Evolutionary conservation across 1,140 invertebrate genomes (phyloP).

Genomic region (Temnothorax curvispinosus): DNA sequence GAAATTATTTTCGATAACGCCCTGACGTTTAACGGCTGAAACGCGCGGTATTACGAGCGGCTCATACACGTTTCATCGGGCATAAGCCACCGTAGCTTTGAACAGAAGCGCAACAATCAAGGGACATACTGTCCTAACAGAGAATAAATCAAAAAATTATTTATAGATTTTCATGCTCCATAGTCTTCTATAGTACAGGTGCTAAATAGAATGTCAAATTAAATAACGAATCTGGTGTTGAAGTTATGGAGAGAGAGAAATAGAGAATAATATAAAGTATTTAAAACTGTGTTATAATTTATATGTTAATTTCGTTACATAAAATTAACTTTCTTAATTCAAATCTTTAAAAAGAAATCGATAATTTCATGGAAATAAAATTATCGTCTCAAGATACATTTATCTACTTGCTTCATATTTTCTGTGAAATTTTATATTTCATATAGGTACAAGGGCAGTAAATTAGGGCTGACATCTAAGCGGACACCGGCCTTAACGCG

Average conservation of each 20-base stretch:
- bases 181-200: not conserved
- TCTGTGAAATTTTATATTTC: constrained; percentile 15
- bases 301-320: not conserved
- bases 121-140: not conserved
- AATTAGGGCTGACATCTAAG: constrained; percentile 27
- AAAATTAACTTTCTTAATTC: not conserved
- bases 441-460: constrained; percentile 1
- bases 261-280: not conserved
- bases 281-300: not conserved
- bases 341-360: not conserved
- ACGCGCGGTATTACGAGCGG: constrained; percentile 65
- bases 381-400: not conserved
- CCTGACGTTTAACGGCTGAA: constrained; percentile 64
- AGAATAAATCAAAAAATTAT: constrained; percentile 27
- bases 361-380: not conserved
- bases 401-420: constrained; percentile 30
- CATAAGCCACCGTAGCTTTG: constrained; percentile 36
- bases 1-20: constrained; percentile 67
- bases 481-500: constrained; percentile 15
- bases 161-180: not conserved
- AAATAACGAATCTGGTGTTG: not conserved
- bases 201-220: not conserved
- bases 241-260: not conserved
- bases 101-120: not conserved
- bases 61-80: constrained; percentile 52